phyloP scores from a whole-genome alignment of 2,888 invertebrate species.

The Spisula solida region DNA sequence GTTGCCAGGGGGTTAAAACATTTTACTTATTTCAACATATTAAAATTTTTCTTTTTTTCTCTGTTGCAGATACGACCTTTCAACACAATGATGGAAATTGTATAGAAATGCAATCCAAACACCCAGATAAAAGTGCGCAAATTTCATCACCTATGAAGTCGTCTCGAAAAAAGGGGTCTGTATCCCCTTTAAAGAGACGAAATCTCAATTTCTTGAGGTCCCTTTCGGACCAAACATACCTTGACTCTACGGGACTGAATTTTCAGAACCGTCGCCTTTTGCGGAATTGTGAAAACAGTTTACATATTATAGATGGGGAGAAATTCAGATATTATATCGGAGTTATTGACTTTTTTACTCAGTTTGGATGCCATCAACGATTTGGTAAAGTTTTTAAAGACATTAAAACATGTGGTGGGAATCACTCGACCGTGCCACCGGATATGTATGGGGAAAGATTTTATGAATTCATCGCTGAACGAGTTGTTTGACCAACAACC shows the following conservation, averaged over 20 bases:
- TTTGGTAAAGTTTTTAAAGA: slow-evolving; percentile 78
- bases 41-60: too few relatives aligned
- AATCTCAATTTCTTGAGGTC: slow-evolving; percentile 61
- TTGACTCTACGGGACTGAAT: slow-evolving; percentile 62
- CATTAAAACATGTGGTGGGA: slow-evolving; percentile 78
- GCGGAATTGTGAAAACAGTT: slow-evolving; percentile 79
- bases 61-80: too few relatives aligned
- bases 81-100: not conserved
- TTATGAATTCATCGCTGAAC: slow-evolving; percentile 75
- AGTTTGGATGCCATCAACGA: slow-evolving; percentile 78
- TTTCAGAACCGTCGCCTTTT: slow-evolving; percentile 78
- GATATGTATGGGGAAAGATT: slow-evolving; percentile 79
- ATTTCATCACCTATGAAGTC: slow-evolving; percentile 28
- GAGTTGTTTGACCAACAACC: slow-evolving; percentile 46
- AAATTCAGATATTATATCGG: slow-evolving; percentile 81
- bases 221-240: slow-evolving; percentile 63
- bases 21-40: too few relatives aligned
- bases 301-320: slow-evolving; percentile 83
- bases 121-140: not conserved
- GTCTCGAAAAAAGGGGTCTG: slow-evolving; percentile 30
- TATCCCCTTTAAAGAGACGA: slow-evolving; percentile 36
- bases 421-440: slow-evolving; percentile 83
- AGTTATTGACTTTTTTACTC: slow-evolving; percentile 84
- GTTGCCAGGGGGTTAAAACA: too few relatives aligned
- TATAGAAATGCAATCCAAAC: slow-evolving; percentile 6